These are phyloP conservation scores for Machimus atricapillus DNA, from an alignment of 2,888 invertebrate species.

Conservation along the genomic window DNA sequence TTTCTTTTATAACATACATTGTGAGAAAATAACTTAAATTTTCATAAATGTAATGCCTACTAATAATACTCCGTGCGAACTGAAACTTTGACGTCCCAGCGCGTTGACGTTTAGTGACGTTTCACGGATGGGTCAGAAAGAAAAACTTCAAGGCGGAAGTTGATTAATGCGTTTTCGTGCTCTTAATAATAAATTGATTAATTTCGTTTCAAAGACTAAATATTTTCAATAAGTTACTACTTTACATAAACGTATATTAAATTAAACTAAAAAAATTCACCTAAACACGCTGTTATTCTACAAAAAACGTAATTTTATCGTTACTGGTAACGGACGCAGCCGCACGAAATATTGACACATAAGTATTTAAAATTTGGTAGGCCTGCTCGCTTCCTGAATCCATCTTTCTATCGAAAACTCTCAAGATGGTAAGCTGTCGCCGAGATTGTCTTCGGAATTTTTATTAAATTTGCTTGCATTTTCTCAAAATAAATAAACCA, in stretches of 20 bases:
- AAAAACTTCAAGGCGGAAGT: not conserved
- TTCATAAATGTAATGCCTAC: not conserved
- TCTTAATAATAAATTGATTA: not conserved
- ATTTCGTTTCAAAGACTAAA: not conserved
- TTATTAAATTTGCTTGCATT: not conserved
- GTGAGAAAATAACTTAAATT: not conserved
- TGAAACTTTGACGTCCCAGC: not conserved
- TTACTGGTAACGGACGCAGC: not conserved
- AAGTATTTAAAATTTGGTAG: slow-evolving; percentile 51
- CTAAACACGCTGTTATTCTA: not conserved
- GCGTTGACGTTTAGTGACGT: not conserved
- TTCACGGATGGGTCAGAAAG: not conserved
- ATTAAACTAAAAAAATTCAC: not conserved
- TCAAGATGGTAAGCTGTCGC: slow-evolving; percentile 60
- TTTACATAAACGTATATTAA: not conserved
- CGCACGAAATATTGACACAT: not conserved
- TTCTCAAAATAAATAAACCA: not conserved
- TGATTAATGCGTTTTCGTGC: not conserved
- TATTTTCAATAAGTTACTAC: not conserved
- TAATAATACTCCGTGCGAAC: not conserved
- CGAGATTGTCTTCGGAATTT: slow-evolving; percentile 49
- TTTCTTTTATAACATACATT: not conserved
- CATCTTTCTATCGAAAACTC: slow-evolving; percentile 61
- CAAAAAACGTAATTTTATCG: not conserved
- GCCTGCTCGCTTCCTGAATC: slow-evolving; percentile 58